Percentiles rank a stretch among this genome's conserved stretches.
Evolutionary conservation across 2,797 vertebrate species (phyloP).

Genomic region (Melanotaenia boesemani): DNA sequence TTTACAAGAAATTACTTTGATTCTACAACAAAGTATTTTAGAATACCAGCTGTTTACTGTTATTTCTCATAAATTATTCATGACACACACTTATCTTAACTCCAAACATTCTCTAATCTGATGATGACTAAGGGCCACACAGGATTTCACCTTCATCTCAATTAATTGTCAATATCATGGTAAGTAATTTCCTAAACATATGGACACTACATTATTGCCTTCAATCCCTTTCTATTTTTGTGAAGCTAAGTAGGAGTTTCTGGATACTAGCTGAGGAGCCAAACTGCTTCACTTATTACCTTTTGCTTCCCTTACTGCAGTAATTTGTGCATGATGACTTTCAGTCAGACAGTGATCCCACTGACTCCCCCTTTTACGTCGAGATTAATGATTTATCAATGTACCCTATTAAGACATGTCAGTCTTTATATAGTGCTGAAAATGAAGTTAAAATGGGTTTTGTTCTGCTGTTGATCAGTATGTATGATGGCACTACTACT

Average conservation of each 20-base stretch:
- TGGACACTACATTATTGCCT: conserved; percentile 58
- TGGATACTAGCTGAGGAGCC: conserved; percentile 35
- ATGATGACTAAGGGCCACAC: conserved; percentile 63
- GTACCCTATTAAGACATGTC: conserved; percentile 83
- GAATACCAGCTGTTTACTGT: conserved; percentile 64
- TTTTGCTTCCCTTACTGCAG: conserved; percentile 53
- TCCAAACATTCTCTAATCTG: conserved; percentile 72
- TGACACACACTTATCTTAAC: conserved; percentile 53
- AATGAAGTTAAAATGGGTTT: conserved; percentile 80
- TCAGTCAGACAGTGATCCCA: conserved; percentile 65
- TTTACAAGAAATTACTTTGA: conserved; percentile 37
- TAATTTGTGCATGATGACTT: conserved; percentile 70
- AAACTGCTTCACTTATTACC: conserved; percentile 32
- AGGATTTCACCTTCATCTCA: conserved; percentile 76
- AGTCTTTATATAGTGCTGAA: conserved; percentile 72
- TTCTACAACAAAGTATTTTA: conserved; percentile 27
- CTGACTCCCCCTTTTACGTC: conserved; percentile 77
- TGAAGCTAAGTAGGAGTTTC: conserved; percentile 41
- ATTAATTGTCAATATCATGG: conserved; percentile 73
- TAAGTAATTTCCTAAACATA: conserved; percentile 64
- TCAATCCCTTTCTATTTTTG: conserved; percentile 32
- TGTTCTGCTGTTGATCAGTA: conserved; percentile 77
- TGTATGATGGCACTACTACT: conserved; percentile 62
- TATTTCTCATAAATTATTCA: conserved; percentile 74
- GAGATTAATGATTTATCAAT: conserved; percentile 88